Evolutionary conservation across 2,113 vertebrate species (phyloP), one percentile per base, ranked within the genome.

Genomic region (Rynchops niger): DNA sequence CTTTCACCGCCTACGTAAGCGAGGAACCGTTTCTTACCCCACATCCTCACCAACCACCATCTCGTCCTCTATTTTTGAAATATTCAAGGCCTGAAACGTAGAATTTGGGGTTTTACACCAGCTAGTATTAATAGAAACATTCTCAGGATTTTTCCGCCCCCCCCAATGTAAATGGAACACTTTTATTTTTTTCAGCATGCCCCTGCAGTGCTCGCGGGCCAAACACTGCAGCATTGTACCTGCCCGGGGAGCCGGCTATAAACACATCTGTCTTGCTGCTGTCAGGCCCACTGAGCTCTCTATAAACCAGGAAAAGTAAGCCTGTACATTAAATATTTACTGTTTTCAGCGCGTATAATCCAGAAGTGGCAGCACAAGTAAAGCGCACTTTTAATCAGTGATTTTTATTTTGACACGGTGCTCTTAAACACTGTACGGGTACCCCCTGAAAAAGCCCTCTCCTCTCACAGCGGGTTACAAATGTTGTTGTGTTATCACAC

Each of bases 211-310:
- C 95, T 94, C 8, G 0, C 82, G 47, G 84, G 86, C 74, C 89
- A 86, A 97, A 97, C 97, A 97, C 89, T 98, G 93, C 67, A 59
- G 92, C 95, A 92, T 97, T 98, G 95, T 98, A n/a, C 93, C 80
- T n/a, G 40, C 65, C 62, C 9, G 0, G 56, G 89, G 85, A 96
- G 71, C 56, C 7, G 4, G 16, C 87, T 95, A 96, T 96, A 94
- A 96, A 97, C 95, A 97, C 92, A 95, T 95, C 96, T 90, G 96
- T 74, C 95, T 87, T 45, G 71, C 93, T 95, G 95, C 70, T 97
- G 87, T 93, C 96, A 93, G 94, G 67, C 94, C 84, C 73, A 63
- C 82, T 22, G 90, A 91, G 96, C 78, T 83, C 90, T 55, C 91
- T 52, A 95, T 76, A 95, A 97, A 95, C 82, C 79, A 96, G 92